A percentile compares a stretch with the other conserved stretches of the same genome.
Conservation (phyloP, 2,888 invertebrate species). For the Pyrrhia umbra region DNA sequence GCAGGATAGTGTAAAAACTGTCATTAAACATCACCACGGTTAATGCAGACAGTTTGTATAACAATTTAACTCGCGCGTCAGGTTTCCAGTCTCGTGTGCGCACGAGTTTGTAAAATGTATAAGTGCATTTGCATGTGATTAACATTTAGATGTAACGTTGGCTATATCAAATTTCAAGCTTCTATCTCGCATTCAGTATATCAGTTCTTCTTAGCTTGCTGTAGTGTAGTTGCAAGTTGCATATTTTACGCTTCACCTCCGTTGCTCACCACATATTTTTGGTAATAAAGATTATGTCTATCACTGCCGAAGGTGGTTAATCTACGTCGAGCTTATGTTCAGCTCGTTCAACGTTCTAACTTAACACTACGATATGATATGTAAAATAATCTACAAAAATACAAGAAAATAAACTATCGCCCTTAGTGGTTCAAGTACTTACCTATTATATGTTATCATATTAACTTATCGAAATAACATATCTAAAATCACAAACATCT, state of each 20-base stretch:
- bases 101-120: neutral
- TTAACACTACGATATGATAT: too few relatives aligned
- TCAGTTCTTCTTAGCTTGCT: neutral
- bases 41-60: neutral
- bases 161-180: slow-evolving; percentile 8
- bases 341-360: too few relatives aligned
- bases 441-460: neutral
- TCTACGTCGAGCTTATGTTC: too few relatives aligned
- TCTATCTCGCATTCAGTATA: neutral
- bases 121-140: slow-evolving; percentile 42
- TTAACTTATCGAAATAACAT: slow-evolving; percentile 17
- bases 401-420: neutral
- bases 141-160: slow-evolving; percentile 12
- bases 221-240: neutral
- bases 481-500: slow-evolving; percentile 18
- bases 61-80: slow-evolving; percentile 14
- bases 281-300: too few relatives aligned
- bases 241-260: neutral
- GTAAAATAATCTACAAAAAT: too few relatives aligned
- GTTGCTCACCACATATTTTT: too few relatives aligned
- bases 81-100: slow-evolving; percentile 19
- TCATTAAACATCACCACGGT: slow-evolving; percentile 15
- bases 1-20: slow-evolving; percentile 20
- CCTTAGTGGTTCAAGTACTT: neutral
- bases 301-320: too few relatives aligned